phyloP scores from a whole-genome alignment of 2,113 vertebrate genomes.

The Tragelaphus strepsiceros region DNA sequence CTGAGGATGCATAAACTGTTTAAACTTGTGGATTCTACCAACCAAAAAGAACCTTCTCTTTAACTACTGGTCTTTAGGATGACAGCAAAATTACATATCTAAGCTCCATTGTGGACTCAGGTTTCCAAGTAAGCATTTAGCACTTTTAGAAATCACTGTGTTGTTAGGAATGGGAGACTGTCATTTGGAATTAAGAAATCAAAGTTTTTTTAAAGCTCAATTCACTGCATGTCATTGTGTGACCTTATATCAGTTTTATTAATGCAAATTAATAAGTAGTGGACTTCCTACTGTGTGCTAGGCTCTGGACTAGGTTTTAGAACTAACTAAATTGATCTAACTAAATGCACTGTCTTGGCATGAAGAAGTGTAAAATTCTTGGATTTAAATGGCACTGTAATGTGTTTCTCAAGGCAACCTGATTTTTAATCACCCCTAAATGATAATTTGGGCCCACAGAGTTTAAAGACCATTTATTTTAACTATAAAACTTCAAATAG shows the following conservation, averaged over 20 bases:
- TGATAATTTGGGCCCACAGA: background rate
- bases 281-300: background rate
- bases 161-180: background rate
- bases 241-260: background rate
- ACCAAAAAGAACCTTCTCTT: background rate
- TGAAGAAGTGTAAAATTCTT: background rate
- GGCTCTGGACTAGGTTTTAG: background rate
- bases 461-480: background rate
- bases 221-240: background rate
- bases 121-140: background rate
- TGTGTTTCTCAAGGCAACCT: background rate
- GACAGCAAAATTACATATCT: background rate
- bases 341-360: background rate
- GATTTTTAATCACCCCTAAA: background rate
- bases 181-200: background rate
- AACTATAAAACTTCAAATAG: background rate
- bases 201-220: background rate
- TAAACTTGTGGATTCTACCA: background rate
- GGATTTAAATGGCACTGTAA: background rate
- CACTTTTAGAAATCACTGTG: background rate
- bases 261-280: background rate
- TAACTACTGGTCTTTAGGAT: background rate
- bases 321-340: background rate
- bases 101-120: background rate
- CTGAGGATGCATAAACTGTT: background rate